Conservation (phyloP, 2,888 invertebrate species). For the Latheticus oryzae region DNA sequence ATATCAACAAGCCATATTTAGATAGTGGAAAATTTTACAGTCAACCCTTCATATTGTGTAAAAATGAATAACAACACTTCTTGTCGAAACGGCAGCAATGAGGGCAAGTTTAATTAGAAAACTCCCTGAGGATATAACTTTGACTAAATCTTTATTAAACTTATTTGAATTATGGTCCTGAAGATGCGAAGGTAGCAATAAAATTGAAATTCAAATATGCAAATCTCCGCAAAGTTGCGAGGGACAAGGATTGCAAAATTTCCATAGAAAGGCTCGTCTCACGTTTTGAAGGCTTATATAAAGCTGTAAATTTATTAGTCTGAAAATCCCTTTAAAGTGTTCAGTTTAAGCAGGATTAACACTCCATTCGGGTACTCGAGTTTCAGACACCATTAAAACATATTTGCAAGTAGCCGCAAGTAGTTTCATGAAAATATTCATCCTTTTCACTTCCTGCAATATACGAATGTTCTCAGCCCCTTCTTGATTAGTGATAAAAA, state of each 20-base stretch:
- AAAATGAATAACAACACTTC: slow-evolving; percentile 1
- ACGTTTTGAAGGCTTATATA: slow-evolving; percentile 69
- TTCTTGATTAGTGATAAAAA: slow-evolving; percentile 41
- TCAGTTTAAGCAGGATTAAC: slow-evolving; percentile 68
- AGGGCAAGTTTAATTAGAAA: slow-evolving; percentile 36
- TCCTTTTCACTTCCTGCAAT: slow-evolving; percentile 3
- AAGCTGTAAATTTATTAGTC: slow-evolving; percentile 72
- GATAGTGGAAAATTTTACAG: slow-evolving; percentile 33
- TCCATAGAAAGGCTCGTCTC: slow-evolving; percentile 60
- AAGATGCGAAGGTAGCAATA: slow-evolving; percentile 48
- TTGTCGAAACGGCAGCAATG: slow-evolving; percentile 12
- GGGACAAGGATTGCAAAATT: slow-evolving; percentile 59
- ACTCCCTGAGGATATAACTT: slow-evolving; percentile 10
- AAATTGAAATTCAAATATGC: slow-evolving; percentile 63
- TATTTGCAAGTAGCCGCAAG: slow-evolving; percentile 22
- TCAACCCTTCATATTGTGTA: no score
- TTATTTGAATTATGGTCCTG: slow-evolving; percentile 42
- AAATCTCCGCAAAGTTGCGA: slow-evolving; percentile 59
- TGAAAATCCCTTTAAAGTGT: slow-evolving; percentile 70
- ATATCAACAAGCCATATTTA: slow-evolving; percentile 35
- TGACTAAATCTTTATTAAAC: slow-evolving; percentile 41
- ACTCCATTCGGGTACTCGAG: slow-evolving; percentile 65
- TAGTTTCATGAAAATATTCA: background rate
- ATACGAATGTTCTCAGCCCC: no score
- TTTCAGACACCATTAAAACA: slow-evolving; percentile 32